phyloP scores from a whole-genome alignment of 1,140 invertebrate genomes.

The Nebria ingens region DNA sequence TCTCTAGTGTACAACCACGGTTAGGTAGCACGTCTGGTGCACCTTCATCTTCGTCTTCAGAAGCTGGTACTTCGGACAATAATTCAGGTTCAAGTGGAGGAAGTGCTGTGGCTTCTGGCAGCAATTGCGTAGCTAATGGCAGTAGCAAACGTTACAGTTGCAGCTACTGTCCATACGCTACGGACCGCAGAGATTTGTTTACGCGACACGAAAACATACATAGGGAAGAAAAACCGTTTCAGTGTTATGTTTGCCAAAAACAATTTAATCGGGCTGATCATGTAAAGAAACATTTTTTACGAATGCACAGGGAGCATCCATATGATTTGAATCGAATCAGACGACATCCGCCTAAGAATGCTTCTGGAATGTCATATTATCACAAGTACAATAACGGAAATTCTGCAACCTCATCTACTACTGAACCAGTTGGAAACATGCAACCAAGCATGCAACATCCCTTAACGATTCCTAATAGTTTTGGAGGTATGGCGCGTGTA shows the following conservation, averaged over 20 bases:
- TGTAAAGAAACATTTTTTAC: slow-evolving; percentile 85
- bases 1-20: slow-evolving; percentile 23
- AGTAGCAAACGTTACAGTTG: slow-evolving; percentile 68
- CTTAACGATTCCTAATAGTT: slow-evolving; percentile 29
- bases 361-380: slow-evolving; percentile 38
- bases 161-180: slow-evolving; percentile 77
- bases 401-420: slow-evolving; percentile 17
- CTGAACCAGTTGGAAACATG: slow-evolving; percentile 21
- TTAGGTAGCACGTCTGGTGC: slow-evolving; percentile 22
- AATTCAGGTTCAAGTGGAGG: slow-evolving; percentile 24
- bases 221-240: slow-evolving; percentile 84
- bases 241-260: slow-evolving; percentile 83
- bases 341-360: slow-evolving; percentile 41
- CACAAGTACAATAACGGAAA: slow-evolving; percentile 30
- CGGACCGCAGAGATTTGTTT: slow-evolving; percentile 84
- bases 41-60: slow-evolving; percentile 18
- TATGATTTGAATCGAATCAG: slow-evolving; percentile 78
- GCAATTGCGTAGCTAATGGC: slow-evolving; percentile 28
- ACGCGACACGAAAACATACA: slow-evolving; percentile 95
- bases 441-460: slow-evolving; percentile 16
- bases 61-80: slow-evolving; percentile 17
- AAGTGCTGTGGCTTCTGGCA: too few species aligned
- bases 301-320: slow-evolving; percentile 77
- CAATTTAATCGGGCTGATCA: slow-evolving; percentile 91
- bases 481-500: slow-evolving; percentile 25